Conservation (phyloP, 2,888 invertebrate species). For the Crossocerus cetratus region DNA sequence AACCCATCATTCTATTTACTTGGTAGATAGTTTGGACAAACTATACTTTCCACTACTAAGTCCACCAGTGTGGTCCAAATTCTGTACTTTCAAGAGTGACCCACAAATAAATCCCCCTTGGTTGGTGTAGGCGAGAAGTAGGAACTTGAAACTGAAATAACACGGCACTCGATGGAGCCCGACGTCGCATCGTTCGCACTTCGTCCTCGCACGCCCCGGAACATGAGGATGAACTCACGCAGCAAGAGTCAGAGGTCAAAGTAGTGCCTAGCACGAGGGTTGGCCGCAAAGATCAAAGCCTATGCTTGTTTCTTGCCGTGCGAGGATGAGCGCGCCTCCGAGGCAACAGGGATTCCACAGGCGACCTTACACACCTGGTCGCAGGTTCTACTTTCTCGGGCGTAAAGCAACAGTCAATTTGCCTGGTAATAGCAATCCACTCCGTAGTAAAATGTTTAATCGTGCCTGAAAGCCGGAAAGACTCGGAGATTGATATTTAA, state of each 20-base stretch:
- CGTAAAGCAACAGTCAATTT: no score
- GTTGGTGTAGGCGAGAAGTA: conserved; percentile 31
- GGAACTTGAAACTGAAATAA: conserved; percentile 37
- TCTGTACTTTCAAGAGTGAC: no score
- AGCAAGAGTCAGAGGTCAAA: conserved; percentile 44
- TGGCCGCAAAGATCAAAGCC: conserved; percentile 51
- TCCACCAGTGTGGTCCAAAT: no score
- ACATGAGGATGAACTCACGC: conserved; percentile 40
- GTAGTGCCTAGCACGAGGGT: conserved; percentile 31
- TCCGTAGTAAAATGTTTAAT: neutral
- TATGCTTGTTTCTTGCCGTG: conserved; percentile 33
- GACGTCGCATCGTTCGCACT: conserved; percentile 31
- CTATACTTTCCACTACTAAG: no score
- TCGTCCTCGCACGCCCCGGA: conserved; percentile 16
- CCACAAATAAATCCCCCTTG: no score
- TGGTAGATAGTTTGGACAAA: no score
- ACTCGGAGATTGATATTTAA: neutral
- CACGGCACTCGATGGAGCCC: conserved; percentile 42
- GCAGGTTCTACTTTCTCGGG: conserved; percentile 24
- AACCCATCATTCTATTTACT: no score
- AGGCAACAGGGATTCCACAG: conserved; percentile 25
- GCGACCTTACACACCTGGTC: conserved; percentile 33
- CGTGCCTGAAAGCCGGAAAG: neutral
- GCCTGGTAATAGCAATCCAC: neutral
- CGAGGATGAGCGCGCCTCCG: conserved; percentile 23